phyloP scores from a whole-genome alignment of 2,888 invertebrate species.

The Blastobasis lacticolella region DNA sequence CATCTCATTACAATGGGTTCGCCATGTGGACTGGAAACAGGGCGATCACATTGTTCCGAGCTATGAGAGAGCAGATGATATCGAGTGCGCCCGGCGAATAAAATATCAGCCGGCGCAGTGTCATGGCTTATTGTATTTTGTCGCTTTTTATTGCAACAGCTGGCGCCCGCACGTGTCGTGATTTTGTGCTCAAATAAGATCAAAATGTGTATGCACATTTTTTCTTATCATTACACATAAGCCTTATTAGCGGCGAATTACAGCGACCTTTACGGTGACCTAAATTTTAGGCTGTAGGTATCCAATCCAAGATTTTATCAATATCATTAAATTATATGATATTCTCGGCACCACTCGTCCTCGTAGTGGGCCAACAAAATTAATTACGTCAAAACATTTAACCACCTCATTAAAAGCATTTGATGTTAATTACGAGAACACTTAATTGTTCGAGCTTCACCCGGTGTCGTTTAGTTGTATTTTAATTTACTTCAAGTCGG shows the following conservation, averaged over 20 bases:
- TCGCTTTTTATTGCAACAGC: slow-evolving; percentile 49
- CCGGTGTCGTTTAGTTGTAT: slow-evolving; percentile 36
- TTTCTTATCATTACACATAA: too few relatives aligned
- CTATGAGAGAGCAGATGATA: slow-evolving; percentile 42
- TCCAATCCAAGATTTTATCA: too few relatives aligned
- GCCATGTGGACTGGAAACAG: background rate
- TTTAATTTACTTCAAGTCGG: slow-evolving; percentile 34
- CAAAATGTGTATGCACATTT: too few relatives aligned
- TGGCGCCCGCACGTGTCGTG: slow-evolving; percentile 37
- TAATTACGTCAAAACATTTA: slow-evolving; percentile 45
- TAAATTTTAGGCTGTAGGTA: too few relatives aligned
- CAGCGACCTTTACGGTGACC: too few relatives aligned
- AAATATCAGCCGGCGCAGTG: slow-evolving; percentile 37
- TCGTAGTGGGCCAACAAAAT: slow-evolving; percentile 21
- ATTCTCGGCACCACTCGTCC: too few relatives aligned
- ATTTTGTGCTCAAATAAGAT: too few relatives aligned
- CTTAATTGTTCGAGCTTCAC: slow-evolving; percentile 31
- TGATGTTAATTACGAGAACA: slow-evolving; percentile 49
- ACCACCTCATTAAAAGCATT: slow-evolving; percentile 42
- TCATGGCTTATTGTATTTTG: slow-evolving; percentile 26
- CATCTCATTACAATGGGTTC: slow-evolving; percentile 4
- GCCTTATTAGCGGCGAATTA: too few relatives aligned
- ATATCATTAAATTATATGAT: too few relatives aligned
- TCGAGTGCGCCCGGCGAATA: slow-evolving; percentile 34
- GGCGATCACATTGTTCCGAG: slow-evolving; percentile 21